Conservation (phyloP, 2,888 invertebrate species). For the Pollenia griseotomentosa region DNA sequence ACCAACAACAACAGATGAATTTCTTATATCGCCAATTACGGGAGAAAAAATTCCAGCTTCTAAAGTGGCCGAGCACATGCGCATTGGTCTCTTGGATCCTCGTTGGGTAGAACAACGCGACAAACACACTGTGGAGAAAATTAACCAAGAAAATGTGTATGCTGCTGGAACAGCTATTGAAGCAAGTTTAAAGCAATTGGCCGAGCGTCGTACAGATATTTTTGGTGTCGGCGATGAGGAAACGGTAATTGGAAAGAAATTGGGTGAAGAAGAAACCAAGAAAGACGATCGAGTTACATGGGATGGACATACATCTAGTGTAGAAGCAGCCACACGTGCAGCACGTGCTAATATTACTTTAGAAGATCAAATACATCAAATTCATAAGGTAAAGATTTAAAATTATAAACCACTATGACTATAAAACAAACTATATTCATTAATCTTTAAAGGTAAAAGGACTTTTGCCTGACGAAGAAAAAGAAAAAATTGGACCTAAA, state of each 20-base stretch:
- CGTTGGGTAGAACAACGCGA: slow-evolving; percentile 99
- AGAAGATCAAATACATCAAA: slow-evolving; percentile 98
- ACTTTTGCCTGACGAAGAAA: slow-evolving; percentile 96
- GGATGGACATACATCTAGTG: slow-evolving; percentile 99
- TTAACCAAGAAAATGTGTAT: slow-evolving; percentile 91
- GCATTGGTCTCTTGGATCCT: slow-evolving; percentile 97
- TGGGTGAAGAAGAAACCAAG: slow-evolving; percentile 93
- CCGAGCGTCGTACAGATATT: slow-evolving; percentile 99
- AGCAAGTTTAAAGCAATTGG: slow-evolving; percentile 96
- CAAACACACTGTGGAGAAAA: slow-evolving; percentile 95
- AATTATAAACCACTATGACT: background rate
- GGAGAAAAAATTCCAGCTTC: slow-evolving; percentile 98
- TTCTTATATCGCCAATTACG: slow-evolving; percentile 98
- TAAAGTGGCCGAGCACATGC: slow-evolving; percentile 99
- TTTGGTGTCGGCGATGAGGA: slow-evolving; percentile 99
- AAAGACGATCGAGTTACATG: slow-evolving; percentile 97
- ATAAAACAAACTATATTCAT: background rate
- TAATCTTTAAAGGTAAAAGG: slow-evolving; percentile 88
- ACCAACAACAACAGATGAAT: slow-evolving; percentile 91
- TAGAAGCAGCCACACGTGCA: slow-evolving; percentile 97
- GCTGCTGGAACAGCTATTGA: slow-evolving; percentile 93
- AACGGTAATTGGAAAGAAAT: slow-evolving; percentile 99
- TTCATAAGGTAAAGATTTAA: slow-evolving; percentile 90
- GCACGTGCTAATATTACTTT: slow-evolving; percentile 97
- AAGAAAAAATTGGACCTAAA: slow-evolving; percentile 98